These are phyloP conservation scores for Pseudomyrmex sp. DNA, from an alignment of 1,140 invertebrate species.

Conservation along the genomic window DNA sequence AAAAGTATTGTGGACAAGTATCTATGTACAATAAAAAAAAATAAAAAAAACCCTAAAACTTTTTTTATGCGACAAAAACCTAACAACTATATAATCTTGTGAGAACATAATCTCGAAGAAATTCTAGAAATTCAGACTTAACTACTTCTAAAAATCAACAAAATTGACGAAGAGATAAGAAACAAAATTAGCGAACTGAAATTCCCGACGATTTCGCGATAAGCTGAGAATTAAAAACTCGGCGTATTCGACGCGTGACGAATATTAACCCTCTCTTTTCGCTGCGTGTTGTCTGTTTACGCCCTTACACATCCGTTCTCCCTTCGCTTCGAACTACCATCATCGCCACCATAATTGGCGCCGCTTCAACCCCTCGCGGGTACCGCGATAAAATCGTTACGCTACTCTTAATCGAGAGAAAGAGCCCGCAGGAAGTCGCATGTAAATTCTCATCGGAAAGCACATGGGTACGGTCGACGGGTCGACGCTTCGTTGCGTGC, in stretches of 20 bases:
- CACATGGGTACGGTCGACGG: conserved; percentile 70
- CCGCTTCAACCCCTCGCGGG: conserved; percentile 77
- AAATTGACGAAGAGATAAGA: background rate
- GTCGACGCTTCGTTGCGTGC: conserved; percentile 65
- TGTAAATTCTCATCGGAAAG: conserved; percentile 80
- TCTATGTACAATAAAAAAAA: background rate
- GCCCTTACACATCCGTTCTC: conserved; percentile 2
- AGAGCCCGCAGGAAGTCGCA: conserved; percentile 80
- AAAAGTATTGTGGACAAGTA: background rate
- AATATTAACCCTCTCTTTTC: conserved; percentile 9
- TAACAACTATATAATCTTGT: no score
- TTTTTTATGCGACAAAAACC: background rate
- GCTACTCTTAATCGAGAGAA: conserved; percentile 76
- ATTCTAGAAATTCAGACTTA: background rate
- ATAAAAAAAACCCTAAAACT: no score
- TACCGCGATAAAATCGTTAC: conserved; percentile 81
- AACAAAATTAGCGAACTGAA: background rate
- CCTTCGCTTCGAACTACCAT: conserved; percentile 40
- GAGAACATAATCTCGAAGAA: background rate
- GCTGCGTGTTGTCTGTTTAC: background rate
- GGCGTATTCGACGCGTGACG: conserved; percentile 29
- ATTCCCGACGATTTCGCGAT: background rate
- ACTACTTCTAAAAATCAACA: background rate
- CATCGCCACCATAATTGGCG: conserved; percentile 70
- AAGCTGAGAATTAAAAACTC: background rate